A percentile compares a stretch with the other conserved stretches of the same genome.
Evolutionary conservation across 92 coral and sea anemone species (phyloP).

Genomic region (Epizoanthus stellaris): DNA sequence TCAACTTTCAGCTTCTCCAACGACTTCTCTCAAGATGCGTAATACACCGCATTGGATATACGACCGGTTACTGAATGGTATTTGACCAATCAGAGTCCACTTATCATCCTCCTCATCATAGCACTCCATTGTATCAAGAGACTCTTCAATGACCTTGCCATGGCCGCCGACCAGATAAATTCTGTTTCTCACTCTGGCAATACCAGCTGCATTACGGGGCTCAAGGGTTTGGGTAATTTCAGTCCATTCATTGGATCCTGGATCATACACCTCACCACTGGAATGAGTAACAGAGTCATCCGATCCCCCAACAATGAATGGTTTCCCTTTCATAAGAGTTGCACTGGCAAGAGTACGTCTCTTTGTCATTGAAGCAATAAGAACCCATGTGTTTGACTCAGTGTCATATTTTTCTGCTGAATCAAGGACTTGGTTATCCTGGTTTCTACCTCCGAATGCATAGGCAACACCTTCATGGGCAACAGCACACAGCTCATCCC

Average conservation of each 20-base stretch:
- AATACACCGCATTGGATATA: slow-evolving; percentile 82
- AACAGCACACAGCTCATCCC: slow-evolving; percentile 48
- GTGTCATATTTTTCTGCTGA: slow-evolving; percentile 43
- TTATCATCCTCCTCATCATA: slow-evolving; percentile 53
- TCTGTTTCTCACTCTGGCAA: slow-evolving; percentile 61
- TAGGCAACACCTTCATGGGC: slow-evolving; percentile 18
- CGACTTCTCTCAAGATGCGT: slow-evolving; percentile 63
- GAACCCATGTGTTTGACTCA: slow-evolving; percentile 17
- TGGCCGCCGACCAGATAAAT: slow-evolving; percentile 84
- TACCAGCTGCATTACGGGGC: slow-evolving; percentile 74
- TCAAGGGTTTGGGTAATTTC: slow-evolving; percentile 45
- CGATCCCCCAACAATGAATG: slow-evolving; percentile 78
- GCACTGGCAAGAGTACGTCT: slow-evolving; percentile 71
- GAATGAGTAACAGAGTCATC: slow-evolving; percentile 61
- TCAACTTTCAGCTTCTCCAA: not conserved
- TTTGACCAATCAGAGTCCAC: slow-evolving; percentile 67
- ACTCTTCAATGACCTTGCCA: slow-evolving; percentile 43
- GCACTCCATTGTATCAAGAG: slow-evolving; percentile 74
- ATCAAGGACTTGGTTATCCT: not conserved
- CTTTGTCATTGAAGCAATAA: slow-evolving; percentile 26
- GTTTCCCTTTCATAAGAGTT: slow-evolving; percentile 64
- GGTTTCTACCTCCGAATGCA: slow-evolving; percentile 46
- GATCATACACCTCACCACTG: slow-evolving; percentile 69
- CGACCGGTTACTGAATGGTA: slow-evolving; percentile 67
- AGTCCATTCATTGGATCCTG: slow-evolving; percentile 64